Evolutionary conservation across 2,797 vertebrate species (phyloP).

Genomic region (Coccyzus lansbergi): DNA sequence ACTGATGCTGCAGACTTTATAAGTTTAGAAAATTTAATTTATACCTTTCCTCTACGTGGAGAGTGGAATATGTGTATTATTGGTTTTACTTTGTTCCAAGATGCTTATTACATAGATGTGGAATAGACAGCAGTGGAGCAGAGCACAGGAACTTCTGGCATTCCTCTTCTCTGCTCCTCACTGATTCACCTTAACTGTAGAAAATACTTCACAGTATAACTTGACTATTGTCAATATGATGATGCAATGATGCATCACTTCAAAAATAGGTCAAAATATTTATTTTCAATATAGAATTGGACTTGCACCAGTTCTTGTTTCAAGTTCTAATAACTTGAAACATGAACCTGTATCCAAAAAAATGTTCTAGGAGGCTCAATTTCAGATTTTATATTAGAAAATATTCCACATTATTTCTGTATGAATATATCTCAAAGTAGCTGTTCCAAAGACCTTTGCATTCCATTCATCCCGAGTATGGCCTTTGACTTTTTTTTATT

Average conservation of each 20-base stretch:
- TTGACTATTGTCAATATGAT: background rate
- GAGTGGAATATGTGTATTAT: background rate
- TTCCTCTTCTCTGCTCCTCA: background rate
- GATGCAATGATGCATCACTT: background rate
- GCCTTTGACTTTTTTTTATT: background rate
- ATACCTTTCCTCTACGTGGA: background rate
- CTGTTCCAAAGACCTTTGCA: background rate
- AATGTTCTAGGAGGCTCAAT: background rate
- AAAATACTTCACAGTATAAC: background rate
- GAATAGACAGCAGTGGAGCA: background rate
- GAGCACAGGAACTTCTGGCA: background rate
- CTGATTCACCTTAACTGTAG: background rate
- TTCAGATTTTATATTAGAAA: background rate
- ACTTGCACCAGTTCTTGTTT: background rate
- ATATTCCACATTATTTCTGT: rapidly evolving
- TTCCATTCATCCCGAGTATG: background rate
- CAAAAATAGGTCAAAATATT: background rate
- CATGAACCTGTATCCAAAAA: background rate
- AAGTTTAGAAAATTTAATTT: background rate
- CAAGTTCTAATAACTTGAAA: background rate
- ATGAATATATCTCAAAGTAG: background rate
- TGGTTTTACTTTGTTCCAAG: background rate
- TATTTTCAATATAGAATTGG: background rate
- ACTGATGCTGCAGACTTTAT: background rate
- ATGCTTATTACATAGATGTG: background rate